Evolutionary conservation across 2,888 invertebrate genomes (phyloP).

Genomic region (Andrena camellia): DNA sequence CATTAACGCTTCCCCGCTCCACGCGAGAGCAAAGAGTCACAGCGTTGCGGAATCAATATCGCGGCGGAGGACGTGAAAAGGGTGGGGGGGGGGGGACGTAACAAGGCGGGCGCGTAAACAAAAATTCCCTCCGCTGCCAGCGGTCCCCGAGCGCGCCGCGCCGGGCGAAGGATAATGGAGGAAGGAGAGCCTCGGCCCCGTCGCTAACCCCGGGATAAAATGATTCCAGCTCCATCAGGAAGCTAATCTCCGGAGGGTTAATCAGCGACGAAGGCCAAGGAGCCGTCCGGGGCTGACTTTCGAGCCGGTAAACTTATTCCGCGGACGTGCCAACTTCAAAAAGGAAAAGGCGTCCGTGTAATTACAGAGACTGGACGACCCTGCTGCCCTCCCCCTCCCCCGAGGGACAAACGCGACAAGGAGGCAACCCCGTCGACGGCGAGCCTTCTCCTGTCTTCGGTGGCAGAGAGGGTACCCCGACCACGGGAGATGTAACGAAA

Average conservation of each 20-base stretch:
- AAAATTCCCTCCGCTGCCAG: constrained; percentile 11
- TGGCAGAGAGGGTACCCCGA: not conserved
- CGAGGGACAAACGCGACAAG: constrained; percentile 19
- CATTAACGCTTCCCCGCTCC: not conserved
- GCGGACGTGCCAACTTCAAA: constrained; percentile 69
- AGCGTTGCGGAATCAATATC: constrained; percentile 10
- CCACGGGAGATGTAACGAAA: constrained; percentile 23
- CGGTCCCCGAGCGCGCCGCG: constrained; percentile 9
- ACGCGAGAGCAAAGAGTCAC: not conserved
- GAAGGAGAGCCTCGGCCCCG: constrained; percentile 22
- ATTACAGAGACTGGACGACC: constrained; percentile 63
- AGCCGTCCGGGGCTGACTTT: constrained; percentile 58
- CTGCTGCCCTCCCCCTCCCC: constrained; percentile 30
- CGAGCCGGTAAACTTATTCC: constrained; percentile 71
- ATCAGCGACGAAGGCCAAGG: constrained; percentile 63
- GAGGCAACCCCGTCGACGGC: constrained; percentile 8
- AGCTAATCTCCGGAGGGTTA: constrained; percentile 70
- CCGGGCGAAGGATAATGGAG: constrained; percentile 51
- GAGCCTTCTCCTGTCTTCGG: not conserved
- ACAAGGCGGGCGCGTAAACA: constrained; percentile 15
- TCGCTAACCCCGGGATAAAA: constrained; percentile 61
- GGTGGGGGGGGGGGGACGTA: not conserved
- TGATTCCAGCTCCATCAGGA: constrained; percentile 68
- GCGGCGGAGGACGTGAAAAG: not conserved
- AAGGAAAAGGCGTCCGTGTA: constrained; percentile 62